These are phyloP conservation scores for Phyllotis vaccarum DNA, from an alignment of 2,797 vertebrate species.

Conservation along the genomic window DNA sequence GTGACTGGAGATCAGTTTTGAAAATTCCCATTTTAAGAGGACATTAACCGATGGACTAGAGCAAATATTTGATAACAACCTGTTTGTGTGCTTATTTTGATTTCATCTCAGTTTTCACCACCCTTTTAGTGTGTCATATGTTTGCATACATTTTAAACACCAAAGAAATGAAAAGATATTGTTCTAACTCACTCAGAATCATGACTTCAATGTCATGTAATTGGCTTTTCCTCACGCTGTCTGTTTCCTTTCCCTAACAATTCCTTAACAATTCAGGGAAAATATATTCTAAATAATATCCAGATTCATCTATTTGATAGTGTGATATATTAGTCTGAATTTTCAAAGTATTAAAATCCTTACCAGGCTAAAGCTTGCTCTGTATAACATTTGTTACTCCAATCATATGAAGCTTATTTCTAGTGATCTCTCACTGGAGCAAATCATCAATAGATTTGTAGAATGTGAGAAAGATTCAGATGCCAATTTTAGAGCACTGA, in stretches of 20 bases:
- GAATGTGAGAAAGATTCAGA: not conserved
- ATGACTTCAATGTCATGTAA: not conserved
- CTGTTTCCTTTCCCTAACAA: not conserved
- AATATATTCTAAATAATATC: slow-evolving; percentile 37
- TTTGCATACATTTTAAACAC: not conserved
- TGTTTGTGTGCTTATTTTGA: not conserved
- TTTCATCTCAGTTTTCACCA: not conserved
- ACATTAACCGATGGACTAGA: not conserved
- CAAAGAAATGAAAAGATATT: not conserved
- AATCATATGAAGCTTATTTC: not conserved
- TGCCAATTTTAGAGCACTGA: not conserved
- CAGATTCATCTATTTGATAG: not conserved
- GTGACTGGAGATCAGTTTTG: not conserved
- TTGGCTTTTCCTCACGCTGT: not conserved
- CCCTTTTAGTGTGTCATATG: not conserved
- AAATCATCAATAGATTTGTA: not conserved
- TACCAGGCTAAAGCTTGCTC: not conserved
- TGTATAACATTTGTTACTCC: not conserved
- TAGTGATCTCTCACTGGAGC: not conserved
- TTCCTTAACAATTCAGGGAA: not conserved
- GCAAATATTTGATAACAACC: not conserved
- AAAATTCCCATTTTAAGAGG: not conserved
- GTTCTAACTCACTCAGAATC: not conserved
- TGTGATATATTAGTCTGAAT: not conserved
- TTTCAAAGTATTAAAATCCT: not conserved